Percentiles rank a stretch among this genome's conserved stretches.
Conservation (phyloP, 2,888 invertebrate species). For the Gymnocheta viridis region DNA sequence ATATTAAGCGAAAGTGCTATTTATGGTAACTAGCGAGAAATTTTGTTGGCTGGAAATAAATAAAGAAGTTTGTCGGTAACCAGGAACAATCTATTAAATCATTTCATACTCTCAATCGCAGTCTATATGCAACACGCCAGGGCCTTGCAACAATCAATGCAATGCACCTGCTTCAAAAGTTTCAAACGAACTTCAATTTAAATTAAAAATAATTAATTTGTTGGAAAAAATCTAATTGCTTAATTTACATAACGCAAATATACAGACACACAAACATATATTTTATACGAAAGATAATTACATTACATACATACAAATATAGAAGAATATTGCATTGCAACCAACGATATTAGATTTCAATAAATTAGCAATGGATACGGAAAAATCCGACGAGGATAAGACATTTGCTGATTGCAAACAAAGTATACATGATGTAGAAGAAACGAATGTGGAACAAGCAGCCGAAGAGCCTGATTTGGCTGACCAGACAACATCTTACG, state of each 20-base stretch:
- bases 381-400: not conserved
- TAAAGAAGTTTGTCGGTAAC: slow-evolving; percentile 28
- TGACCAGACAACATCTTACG: slow-evolving; percentile 49
- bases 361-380: not conserved
- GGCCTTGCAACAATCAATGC: not conserved
- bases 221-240: not conserved
- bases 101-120: not conserved
- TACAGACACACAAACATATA: not conserved
- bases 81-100: slow-evolving; percentile 35
- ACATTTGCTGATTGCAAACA: not conserved
- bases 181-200: not conserved
- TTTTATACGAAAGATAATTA: slow-evolving; percentile 10
- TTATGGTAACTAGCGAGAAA: slow-evolving; percentile 23
- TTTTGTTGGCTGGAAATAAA: slow-evolving; percentile 29
- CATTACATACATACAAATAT: not conserved
- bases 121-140: not conserved
- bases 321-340: not conserved
- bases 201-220: slow-evolving; percentile 8
- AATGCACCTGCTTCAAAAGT: not conserved
- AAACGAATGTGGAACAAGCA: not conserved
- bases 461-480: slow-evolving; percentile 23
- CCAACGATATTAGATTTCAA: slow-evolving; percentile 15
- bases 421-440: not conserved
- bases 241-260: not conserved
- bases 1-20: not conserved